Evolutionary conservation across 2,888 invertebrate genomes (phyloP).

Genomic region (Choristoneura rosaceana): DNA sequence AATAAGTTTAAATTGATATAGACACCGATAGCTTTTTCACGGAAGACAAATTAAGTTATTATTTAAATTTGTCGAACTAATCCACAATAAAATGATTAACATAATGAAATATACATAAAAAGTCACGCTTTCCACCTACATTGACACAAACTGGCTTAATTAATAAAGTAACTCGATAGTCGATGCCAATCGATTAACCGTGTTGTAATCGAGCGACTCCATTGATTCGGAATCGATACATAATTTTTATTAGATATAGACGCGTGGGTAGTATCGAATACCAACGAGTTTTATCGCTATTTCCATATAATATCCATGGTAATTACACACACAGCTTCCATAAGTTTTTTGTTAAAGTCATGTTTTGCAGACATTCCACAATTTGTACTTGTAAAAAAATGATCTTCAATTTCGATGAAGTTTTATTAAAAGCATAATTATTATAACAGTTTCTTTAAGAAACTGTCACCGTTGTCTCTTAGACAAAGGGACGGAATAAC

Average conservation of each 20-base stretch:
- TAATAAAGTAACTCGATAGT: conserved; percentile 33
- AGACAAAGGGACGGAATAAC: no score
- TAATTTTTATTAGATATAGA: conserved; percentile 70
- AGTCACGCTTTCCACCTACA: conserved; percentile 41
- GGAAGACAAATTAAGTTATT: conserved; percentile 36
- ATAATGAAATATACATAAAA: conserved; percentile 41
- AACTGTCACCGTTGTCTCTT: no score
- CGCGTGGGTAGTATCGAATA: conserved; percentile 57
- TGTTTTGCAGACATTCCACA: no score
- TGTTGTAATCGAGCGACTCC: conserved; percentile 51
- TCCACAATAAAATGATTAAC: conserved; percentile 38
- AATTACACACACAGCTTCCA: neutral
- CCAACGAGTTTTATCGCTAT: conserved; percentile 14
- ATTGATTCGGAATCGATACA: conserved; percentile 62
- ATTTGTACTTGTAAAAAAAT: no score
- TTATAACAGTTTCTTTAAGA: no score
- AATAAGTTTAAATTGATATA: neutral
- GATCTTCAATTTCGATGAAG: no score
- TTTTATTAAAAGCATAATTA: no score
- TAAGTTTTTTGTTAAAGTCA: neutral
- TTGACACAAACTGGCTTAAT: conserved; percentile 40
- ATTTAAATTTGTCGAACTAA: conserved; percentile 37
- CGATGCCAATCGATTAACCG: conserved; percentile 42
- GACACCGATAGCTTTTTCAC: neutral
- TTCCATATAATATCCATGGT: conserved; percentile 9